Conservation (phyloP, 2,888 invertebrate species). For the Caenorhabditis sp. region DNA sequence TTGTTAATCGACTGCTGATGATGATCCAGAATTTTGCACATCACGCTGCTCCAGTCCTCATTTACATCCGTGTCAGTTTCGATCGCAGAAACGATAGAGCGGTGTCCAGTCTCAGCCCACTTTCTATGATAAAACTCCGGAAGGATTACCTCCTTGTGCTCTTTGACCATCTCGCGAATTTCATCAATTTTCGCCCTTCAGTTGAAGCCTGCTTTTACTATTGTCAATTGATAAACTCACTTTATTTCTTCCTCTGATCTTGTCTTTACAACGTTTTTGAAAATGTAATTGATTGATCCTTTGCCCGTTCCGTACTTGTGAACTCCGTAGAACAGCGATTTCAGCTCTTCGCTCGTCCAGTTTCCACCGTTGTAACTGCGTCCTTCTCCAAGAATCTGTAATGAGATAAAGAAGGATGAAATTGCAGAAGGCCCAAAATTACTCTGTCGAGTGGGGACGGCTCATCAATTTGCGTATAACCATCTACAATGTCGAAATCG, state of each 20-base stretch:
- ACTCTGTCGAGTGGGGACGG: slow-evolving; percentile 34
- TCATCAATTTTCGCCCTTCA: slow-evolving; percentile 57
- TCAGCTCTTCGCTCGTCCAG: slow-evolving; percentile 56
- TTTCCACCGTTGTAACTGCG: slow-evolving; percentile 50
- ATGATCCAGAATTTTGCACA: slow-evolving; percentile 6
- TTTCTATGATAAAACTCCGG: slow-evolving; percentile 27
- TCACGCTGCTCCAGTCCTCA: slow-evolving; percentile 26
- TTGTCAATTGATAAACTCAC: slow-evolving; percentile 16
- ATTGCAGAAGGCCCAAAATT: not conserved
- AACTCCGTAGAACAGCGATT: slow-evolving; percentile 36
- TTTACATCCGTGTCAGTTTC: slow-evolving; percentile 17
- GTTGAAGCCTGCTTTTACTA: not conserved
- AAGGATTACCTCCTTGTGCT: slow-evolving; percentile 31
- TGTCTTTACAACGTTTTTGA: slow-evolving; percentile 11
- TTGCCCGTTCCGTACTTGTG: slow-evolving; percentile 47
- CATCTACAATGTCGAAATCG: not conserved
- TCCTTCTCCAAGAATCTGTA: slow-evolving; percentile 44
- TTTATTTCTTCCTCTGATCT: slow-evolving; percentile 39
- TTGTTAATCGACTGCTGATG: slow-evolving; percentile 30
- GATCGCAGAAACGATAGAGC: slow-evolving; percentile 15
- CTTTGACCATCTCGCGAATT: slow-evolving; percentile 53
- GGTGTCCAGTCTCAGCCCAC: slow-evolving; percentile 43
- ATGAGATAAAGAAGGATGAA: not conserved
- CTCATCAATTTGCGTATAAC: slow-evolving; percentile 9
- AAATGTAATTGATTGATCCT: slow-evolving; percentile 32